These are phyloP conservation scores for Desoria tigrina DNA, from an alignment of 2,888 invertebrate genomes.

Conservation along the genomic window DNA sequence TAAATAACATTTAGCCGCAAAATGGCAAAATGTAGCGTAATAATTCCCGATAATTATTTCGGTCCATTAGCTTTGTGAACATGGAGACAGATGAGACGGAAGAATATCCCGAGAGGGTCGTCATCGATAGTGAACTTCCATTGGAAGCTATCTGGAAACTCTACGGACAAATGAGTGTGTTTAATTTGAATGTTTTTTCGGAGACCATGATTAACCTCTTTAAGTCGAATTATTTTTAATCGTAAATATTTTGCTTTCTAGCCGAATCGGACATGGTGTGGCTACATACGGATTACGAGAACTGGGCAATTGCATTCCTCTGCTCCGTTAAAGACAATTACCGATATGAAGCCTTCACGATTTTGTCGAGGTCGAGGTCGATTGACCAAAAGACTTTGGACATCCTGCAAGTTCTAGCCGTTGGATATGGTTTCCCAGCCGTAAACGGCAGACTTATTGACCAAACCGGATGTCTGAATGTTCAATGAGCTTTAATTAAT, in stretches of 20 bases:
- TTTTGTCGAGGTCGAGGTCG: not conserved
- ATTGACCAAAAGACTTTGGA: not conserved
- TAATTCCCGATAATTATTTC: too few relatives aligned
- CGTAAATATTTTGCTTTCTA: not conserved
- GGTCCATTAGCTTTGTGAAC: not conserved
- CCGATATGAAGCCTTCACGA: not conserved
- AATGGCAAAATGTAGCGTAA: not conserved
- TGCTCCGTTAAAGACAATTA: not conserved
- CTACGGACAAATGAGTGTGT: not conserved
- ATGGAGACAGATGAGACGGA: not conserved
- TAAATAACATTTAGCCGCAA: not conserved
- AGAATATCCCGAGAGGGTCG: not conserved
- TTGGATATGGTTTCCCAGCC: not conserved
- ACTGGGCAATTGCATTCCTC: not conserved
- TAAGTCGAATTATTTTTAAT: not conserved
- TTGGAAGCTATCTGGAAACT: too few relatives aligned
- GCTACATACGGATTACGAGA: not conserved
- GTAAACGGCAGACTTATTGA: not conserved
- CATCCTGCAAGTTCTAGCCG: not conserved
- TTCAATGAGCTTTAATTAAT: not conserved
- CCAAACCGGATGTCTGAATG: not conserved
- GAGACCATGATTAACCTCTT: too few relatives aligned
- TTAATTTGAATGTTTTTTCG: not conserved
- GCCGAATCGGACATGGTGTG: not conserved
- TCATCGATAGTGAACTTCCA: not conserved